Evolutionary conservation across 2,797 vertebrate genomes (phyloP), one percentile per base, ranked within the genome.

Genomic region (Margarornis squamiger): DNA sequence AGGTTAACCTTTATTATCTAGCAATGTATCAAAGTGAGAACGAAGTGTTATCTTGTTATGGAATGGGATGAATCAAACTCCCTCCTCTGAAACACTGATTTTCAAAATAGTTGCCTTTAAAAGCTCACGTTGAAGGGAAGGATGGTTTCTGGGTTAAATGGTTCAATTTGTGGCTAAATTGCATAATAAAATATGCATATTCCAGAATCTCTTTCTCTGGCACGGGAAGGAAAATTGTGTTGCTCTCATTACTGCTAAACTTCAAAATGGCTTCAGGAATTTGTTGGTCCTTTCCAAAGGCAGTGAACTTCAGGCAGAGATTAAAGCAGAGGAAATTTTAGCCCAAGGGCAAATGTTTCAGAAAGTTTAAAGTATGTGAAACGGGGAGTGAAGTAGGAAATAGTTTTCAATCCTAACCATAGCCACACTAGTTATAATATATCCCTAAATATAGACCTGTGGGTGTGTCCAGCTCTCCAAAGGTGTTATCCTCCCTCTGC

Each of bases 301-400:
- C 92, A 88, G 18, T 90, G 92, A 95, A 88, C 77, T 95, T 95
- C 59, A 43, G 91, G 83, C 94, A 85, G 91, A 93, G 94, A 96
- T 96, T 96, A 96, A 96, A 97, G 91, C 77, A 62, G 68, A 96
- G 96, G 92, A 97, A 96, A 96, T 92, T 96, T 97, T 93, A 90
- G 93, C 94, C 95, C 83, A 82, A 95, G 94, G 95, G 95, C 92
- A 92, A 93, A 95, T 92, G 95, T 94, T 96, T 95, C 81, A 80
- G 89, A 74, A 86, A 92, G 81, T 89, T 95, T 79, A 49, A 95
- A 96, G 76, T 93, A 91, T 91, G 86, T 81, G 93, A 88, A 95
- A 85, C 27, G 46, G 43, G 67, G 80, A 96, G 88, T 76, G 85
- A 78, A 88, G 88, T 82, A 94, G 94, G 95, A 97, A 96, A 96